These are phyloP conservation scores for Cnemophilus loriae DNA, from an alignment of 2,113 vertebrate species.

Conservation along the genomic window DNA sequence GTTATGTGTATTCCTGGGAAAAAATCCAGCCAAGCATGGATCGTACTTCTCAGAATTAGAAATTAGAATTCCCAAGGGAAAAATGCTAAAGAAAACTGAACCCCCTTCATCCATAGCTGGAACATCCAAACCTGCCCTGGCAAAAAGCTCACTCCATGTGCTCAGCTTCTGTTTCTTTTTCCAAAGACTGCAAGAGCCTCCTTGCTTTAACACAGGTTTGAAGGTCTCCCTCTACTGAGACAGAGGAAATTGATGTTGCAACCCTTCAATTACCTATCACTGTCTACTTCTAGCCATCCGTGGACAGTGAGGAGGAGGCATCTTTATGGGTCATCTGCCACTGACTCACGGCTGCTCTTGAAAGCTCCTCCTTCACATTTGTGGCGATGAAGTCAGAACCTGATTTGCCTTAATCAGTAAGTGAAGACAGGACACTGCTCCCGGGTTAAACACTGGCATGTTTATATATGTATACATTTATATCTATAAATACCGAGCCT, in stretches of 20 bases:
- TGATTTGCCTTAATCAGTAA: neutral
- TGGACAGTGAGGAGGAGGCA: neutral
- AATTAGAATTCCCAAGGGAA: neutral
- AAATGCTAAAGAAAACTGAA: neutral
- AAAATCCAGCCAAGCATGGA: neutral
- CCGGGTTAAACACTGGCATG: neutral
- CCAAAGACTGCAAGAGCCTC: neutral
- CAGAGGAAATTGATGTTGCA: neutral
- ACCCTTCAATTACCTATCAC: neutral
- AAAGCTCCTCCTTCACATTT: neutral
- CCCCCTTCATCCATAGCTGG: rapidly evolving
- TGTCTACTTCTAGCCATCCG: rapidly evolving
- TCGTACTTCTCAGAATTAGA: neutral
- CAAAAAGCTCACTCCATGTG: neutral
- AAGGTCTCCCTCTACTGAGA: neutral
- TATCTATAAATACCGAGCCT: neutral
- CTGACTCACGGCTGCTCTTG: neutral
- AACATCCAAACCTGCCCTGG: neutral
- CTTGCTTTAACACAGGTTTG: neutral
- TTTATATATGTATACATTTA: neutral
- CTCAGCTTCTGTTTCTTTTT: neutral
- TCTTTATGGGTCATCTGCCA: neutral
- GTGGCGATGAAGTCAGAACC: neutral
- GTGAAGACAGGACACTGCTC: neutral
- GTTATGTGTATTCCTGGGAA: neutral